Base-by-base conservation (phyloP, 2,113 vertebrate species). In the Varanus salvator region DNA sequence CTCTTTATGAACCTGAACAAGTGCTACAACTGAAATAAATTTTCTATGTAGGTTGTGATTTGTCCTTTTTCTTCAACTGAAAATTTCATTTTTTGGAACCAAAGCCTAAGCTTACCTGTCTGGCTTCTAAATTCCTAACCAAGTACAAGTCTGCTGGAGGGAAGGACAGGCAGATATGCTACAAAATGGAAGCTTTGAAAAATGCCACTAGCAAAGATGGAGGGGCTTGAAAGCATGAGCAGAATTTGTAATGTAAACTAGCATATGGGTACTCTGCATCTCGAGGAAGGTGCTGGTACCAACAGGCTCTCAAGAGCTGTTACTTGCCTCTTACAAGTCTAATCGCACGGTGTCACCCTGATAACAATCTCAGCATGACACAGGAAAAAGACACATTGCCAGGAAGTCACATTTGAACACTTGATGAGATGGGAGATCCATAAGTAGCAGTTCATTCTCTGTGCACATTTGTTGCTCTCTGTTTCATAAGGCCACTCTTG, bases 1-100 rank as follows among this genome's bases (percentile, higher is more conserved):
- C 93, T 96, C 93, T 95, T 93, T 94, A 93, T 96, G 87, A 96
- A 95, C 96, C 23, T 0, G 89, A 97, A 95, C 97, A 95, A 95
- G 96, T 97, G 94, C 96, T 97, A 96, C 96, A 93, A 95, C 94
- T 93, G 92, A 95, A 97, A 97, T 97, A 97, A 97, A 96, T 94
- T 97, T 97, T 97, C 96, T 97, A 97, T 90, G 14, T 96, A 97
- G 90, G 31, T 83, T n/a, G 89, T 31, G 4, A 38, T 85, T 95
- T 50, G 85, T 92, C 94, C 77, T 92, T 95, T 87, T 38, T 57
- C 90, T 38, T 57, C 90, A 21, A 80, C 29, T 91, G 85, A 88
- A 90, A 80, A n/a, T 7, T 72, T 34, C 14, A 52, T 38, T n/a
- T 89, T 81, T 48, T 86, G 52, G 17, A 0, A 89, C 14, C 50